phyloP scores from a whole-genome alignment of 2,113 vertebrate genomes.

The Aptenodytes patagonicus region DNA sequence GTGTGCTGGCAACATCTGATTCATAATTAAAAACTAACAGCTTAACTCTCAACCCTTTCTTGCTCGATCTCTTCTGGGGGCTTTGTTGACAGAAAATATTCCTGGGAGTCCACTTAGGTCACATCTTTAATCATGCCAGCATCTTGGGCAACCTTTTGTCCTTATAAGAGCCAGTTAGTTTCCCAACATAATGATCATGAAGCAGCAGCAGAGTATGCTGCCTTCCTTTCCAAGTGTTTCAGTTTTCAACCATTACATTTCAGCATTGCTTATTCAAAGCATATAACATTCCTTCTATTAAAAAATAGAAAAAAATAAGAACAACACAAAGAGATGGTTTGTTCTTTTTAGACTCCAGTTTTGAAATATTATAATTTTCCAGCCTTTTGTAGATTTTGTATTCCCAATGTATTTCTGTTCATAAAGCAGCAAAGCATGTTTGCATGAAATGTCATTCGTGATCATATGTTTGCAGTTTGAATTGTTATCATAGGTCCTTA shows the following conservation, averaged over 20 bases:
- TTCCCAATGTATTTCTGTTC: not conserved
- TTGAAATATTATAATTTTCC: not conserved
- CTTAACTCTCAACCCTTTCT: not conserved
- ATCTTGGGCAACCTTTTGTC: not conserved
- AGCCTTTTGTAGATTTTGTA: not conserved
- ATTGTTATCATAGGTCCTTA: not conserved
- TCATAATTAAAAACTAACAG: not conserved
- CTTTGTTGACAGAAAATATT: not conserved
- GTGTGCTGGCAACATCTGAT: not conserved
- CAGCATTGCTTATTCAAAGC: not conserved
- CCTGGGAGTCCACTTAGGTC: not conserved
- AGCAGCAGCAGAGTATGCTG: not conserved
- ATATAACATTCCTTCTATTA: not conserved
- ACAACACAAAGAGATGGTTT: not conserved
- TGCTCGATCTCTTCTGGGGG: not conserved
- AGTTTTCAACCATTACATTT: not conserved
- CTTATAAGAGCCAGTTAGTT: not conserved
- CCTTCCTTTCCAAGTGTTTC: not conserved
- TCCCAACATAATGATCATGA: not conserved
- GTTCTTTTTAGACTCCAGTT: not conserved
- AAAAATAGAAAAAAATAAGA: not conserved
- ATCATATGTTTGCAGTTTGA: not conserved
- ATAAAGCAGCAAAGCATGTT: not conserved
- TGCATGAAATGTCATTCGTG: not conserved
- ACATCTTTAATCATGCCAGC: not conserved